Conservation (phyloP, 1,140 invertebrate species). For the Cherax destructor region DNA sequence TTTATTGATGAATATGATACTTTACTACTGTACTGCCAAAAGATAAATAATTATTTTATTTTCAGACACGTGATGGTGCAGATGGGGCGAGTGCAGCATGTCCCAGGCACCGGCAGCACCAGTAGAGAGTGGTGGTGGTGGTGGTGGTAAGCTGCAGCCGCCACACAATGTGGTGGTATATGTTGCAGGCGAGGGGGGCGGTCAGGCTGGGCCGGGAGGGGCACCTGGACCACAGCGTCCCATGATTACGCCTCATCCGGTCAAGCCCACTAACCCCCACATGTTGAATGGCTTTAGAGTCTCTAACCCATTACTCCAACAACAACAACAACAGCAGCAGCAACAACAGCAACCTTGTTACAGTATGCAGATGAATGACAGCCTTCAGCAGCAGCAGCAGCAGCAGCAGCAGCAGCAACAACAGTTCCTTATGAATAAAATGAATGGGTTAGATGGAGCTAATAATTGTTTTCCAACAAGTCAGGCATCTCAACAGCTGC, state of each 20-base stretch:
- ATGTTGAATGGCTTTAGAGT: slow-evolving; percentile 62
- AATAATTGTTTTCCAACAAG: slow-evolving; percentile 58
- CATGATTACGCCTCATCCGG: slow-evolving; percentile 64
- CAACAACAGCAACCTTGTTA: slow-evolving; percentile 49
- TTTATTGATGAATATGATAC: no score
- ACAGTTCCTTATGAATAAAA: slow-evolving; percentile 63
- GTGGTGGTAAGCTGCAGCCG: slow-evolving; percentile 56
- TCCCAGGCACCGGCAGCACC: slow-evolving; percentile 62
- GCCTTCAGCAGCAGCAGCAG: slow-evolving; percentile 47
- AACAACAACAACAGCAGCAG: slow-evolving; percentile 26
- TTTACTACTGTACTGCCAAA: no score
- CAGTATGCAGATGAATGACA: slow-evolving; percentile 56
- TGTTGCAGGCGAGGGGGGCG: slow-evolving; percentile 62
- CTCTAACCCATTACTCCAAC: slow-evolving; percentile 49
- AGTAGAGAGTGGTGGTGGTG: slow-evolving; percentile 36
- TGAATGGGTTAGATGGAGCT: slow-evolving; percentile 57
- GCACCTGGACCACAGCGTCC: slow-evolving; percentile 43
- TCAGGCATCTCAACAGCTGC: slow-evolving; percentile 54
- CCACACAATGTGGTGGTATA: slow-evolving; percentile 69
- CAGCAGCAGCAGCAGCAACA: slow-evolving; percentile 49
- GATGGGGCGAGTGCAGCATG: slow-evolving; percentile 61
- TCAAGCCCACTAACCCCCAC: slow-evolving; percentile 65
- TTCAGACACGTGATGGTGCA: slow-evolving; percentile 62
- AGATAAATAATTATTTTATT: slow-evolving; percentile 1
- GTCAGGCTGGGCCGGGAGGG: slow-evolving; percentile 36